These are phyloP conservation scores for Camelus bactrianus DNA, from an alignment of 2,113 vertebrate species.

Conservation along the genomic window DNA sequence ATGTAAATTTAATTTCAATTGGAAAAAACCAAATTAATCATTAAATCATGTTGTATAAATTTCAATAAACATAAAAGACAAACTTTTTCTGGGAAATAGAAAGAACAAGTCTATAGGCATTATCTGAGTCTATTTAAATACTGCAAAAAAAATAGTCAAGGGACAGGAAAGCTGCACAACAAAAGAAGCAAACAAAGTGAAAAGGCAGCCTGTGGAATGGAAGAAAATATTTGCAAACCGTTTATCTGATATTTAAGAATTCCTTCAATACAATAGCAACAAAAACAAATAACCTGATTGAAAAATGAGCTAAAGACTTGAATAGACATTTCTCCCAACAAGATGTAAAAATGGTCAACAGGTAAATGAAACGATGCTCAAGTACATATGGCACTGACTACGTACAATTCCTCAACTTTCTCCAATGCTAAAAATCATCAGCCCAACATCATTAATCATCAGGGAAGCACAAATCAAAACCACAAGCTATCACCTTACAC, in stretches of 20 bases:
- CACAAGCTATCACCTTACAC: neutral
- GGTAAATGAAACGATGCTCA: neutral
- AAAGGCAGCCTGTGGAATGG: neutral
- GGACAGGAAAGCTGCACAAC: neutral
- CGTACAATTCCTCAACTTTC: too few species aligned
- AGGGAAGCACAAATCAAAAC: neutral
- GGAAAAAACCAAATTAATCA: neutral
- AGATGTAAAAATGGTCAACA: neutral
- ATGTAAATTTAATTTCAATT: neutral
- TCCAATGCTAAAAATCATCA: too few species aligned
- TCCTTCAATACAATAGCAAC: neutral
- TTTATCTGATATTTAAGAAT: neutral
- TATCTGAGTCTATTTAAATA: neutral
- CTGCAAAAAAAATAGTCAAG: neutral
- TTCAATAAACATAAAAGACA: neutral
- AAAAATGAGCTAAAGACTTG: neutral
- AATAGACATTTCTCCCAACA: neutral
- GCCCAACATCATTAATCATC: neutral
- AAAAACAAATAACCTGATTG: neutral
- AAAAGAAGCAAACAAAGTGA: neutral
- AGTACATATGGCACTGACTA: too few species aligned
- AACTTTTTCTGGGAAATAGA: neutral
- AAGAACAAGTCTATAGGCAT: neutral
- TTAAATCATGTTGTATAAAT: neutral
- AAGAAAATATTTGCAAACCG: neutral